Percentiles rank a stretch among this genome's conserved stretches.
phyloP scores from a whole-genome alignment of 2,113 vertebrate species.

The Gadus chalcogrammus region DNA sequence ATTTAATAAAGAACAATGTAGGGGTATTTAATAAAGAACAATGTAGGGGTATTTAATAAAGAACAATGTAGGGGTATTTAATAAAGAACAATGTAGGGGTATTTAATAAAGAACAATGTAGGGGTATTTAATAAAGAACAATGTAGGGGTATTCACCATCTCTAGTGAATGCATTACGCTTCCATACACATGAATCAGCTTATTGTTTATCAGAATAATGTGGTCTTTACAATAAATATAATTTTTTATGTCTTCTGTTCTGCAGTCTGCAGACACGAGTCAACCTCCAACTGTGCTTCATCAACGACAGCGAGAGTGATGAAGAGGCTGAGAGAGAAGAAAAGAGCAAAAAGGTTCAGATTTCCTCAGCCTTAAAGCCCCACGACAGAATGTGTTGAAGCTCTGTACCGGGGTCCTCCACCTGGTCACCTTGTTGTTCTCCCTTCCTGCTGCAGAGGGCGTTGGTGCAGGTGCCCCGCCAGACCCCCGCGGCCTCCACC shows the following conservation, averaged over 20 bases:
- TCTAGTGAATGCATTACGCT: too few species aligned
- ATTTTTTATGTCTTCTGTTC: neutral
- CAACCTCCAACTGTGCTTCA: slow-evolving; percentile 76
- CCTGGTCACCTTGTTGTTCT: slow-evolving; percentile 5
- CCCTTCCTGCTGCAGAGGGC: slow-evolving; percentile 36
- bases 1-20: too few species aligned
- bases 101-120: too few species aligned
- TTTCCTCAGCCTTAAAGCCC: neutral
- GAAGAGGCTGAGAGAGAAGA: slow-evolving; percentile 57
- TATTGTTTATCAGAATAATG: neutral
- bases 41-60: too few species aligned
- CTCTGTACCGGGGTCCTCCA: neutral
- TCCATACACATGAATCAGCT: too few species aligned
- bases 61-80: too few species aligned
- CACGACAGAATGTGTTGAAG: neutral
- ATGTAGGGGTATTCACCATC: too few species aligned
- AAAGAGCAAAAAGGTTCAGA: slow-evolving; percentile 21
- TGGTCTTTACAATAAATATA: neutral
- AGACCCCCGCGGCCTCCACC: slow-evolving; percentile 13
- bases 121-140: too few species aligned
- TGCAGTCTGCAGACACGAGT: slow-evolving; percentile 69
- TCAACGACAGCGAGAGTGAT: slow-evolving; percentile 75
- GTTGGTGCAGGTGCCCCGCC: slow-evolving; percentile 26
- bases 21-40: too few species aligned
- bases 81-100: too few species aligned